These are phyloP conservation scores for Phoeniculus purpureus DNA, from an alignment of 2,797 vertebrate genomes.

Conservation along the genomic window DNA sequence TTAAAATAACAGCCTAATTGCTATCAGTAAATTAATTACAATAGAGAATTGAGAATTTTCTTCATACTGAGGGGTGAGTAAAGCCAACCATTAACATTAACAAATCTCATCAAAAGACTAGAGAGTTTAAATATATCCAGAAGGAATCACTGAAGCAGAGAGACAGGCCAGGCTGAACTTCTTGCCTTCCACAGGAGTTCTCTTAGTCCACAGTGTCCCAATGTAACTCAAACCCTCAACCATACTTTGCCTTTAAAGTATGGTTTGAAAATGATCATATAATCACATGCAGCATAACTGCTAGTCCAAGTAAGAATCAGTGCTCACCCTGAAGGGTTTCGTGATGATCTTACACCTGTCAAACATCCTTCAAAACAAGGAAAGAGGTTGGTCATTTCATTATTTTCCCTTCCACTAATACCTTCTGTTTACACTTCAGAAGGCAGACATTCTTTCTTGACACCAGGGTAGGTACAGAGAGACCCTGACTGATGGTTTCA, in stretches of 20 bases:
- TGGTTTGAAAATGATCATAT: background rate
- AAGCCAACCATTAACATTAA: background rate
- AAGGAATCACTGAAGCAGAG: background rate
- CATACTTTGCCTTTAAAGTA: accelerated
- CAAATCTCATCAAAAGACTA: background rate
- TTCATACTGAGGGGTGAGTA: background rate
- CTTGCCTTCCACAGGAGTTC: background rate
- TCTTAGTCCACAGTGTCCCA: background rate
- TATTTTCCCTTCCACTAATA: background rate
- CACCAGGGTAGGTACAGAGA: no score
- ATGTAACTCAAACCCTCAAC: background rate
- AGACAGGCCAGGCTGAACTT: background rate
- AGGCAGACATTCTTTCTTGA: no score
- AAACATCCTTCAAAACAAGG: background rate
- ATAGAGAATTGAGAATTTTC: background rate
- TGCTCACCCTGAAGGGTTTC: background rate
- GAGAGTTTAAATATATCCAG: background rate
- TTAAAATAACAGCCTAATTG: background rate
- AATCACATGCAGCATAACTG: background rate
- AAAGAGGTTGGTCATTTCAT: background rate
- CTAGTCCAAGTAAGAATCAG: background rate
- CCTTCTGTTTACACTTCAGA: no score
- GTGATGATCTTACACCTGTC: background rate
- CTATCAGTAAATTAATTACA: background rate
- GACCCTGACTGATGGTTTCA: no score